phyloP scores from a whole-genome alignment of 2,797 vertebrate species.

The Pantherophis alleghaniensis region DNA sequence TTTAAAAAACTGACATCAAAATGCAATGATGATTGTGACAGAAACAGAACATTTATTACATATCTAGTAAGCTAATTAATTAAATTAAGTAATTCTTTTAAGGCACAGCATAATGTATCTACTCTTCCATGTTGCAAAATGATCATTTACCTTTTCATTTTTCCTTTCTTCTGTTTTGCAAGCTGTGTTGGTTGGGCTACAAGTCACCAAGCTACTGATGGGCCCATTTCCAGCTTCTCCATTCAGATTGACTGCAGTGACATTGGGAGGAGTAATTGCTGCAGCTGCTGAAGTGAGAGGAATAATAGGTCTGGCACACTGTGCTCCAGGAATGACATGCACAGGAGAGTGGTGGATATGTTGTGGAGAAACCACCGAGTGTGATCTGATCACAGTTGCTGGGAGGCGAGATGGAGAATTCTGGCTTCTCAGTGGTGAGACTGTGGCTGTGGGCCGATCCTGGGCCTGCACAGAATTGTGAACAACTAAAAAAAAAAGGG shows the following conservation, averaged over 20 bases:
- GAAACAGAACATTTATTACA: not conserved
- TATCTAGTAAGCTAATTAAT: not conserved
- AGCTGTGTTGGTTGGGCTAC: constrained; percentile 65
- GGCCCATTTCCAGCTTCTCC: constrained; percentile 71
- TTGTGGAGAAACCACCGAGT: constrained; percentile 81
- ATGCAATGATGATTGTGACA: not conserved
- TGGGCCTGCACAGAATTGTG: constrained; percentile 77
- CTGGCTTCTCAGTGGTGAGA: constrained; percentile 86
- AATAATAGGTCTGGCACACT: constrained; percentile 76
- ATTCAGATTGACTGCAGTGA: constrained; percentile 83
- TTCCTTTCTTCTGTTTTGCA: constrained; percentile 81
- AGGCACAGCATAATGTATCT: not conserved
- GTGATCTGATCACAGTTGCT: constrained; percentile 79
- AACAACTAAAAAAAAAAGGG: constrained; percentile 41
- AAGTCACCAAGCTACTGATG: constrained; percentile 63
- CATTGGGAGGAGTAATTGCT: constrained; percentile 89
- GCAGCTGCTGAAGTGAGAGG: constrained; percentile 85
- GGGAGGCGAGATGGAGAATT: constrained; percentile 86
- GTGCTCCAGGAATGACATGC: constrained; percentile 57
- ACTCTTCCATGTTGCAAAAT: not conserved
- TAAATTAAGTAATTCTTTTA: not conserved
- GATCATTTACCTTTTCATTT: constrained; percentile 85
- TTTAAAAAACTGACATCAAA: not conserved
- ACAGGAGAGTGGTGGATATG: constrained; percentile 77
- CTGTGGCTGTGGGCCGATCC: constrained; percentile 83